Evolutionary conservation across 2,888 invertebrate species (phyloP).

Genomic region (Sarcophaga variegata): DNA sequence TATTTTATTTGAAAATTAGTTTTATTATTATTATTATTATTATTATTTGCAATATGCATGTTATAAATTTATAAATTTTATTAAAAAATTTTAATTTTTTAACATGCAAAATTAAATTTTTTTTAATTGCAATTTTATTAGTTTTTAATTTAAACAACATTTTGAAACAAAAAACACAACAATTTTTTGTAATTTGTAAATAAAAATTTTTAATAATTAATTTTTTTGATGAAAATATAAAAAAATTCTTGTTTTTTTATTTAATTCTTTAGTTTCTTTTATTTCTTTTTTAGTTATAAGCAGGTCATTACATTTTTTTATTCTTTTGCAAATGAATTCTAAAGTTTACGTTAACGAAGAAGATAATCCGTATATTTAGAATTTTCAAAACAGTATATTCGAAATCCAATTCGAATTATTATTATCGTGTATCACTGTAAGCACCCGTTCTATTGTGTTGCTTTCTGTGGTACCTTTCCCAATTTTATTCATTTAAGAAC

Average conservation of each 20-base stretch:
- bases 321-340: neutral
- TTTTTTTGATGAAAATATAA: conserved; percentile 60
- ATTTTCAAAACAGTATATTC: no score
- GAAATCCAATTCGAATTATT: no score
- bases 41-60: conserved; percentile 6
- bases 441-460: no score
- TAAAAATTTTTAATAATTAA: conserved; percentile 64
- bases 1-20: conserved; percentile 47
- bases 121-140: conserved; percentile 27
- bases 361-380: no score
- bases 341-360: no score
- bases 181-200: conserved; percentile 64
- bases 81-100: conserved; percentile 4
- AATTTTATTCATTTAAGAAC: no score
- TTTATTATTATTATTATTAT: conserved; percentile 3
- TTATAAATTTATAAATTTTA: conserved; percentile 23
- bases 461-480: no score
- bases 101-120: conserved; percentile 33
- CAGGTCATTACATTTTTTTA: neutral
- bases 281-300: conserved; percentile 3
- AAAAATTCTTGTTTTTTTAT: conserved; percentile 44
- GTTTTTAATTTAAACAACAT: conserved; percentile 15
- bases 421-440: no score
- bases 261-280: neutral
- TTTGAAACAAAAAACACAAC: conserved; percentile 42